These are phyloP conservation scores for Macrophya annulata DNA, from an alignment of 2,888 invertebrate species.

Conservation along the genomic window DNA sequence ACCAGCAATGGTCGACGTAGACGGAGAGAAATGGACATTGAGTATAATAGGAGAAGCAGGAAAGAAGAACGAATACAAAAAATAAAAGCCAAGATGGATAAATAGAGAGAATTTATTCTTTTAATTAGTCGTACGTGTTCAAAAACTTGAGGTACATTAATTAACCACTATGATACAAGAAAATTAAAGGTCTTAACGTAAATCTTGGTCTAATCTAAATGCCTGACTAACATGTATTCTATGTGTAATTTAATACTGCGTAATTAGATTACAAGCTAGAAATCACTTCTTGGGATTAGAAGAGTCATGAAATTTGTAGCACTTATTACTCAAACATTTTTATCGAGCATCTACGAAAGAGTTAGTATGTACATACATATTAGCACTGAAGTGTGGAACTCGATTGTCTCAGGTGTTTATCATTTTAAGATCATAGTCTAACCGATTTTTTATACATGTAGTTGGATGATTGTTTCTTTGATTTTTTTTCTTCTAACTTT, in stretches of 20 bases:
- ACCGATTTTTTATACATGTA: too few relatives aligned
- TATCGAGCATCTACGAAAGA: neutral
- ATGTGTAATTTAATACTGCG: neutral
- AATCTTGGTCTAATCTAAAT: neutral
- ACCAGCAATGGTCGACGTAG: conserved; percentile 80
- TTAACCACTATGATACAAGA: neutral
- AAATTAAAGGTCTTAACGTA: neutral
- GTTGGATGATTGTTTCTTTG: neutral
- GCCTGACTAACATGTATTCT: neutral
- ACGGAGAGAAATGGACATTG: conserved; percentile 78
- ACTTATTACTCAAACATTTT: neutral
- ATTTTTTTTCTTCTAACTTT: neutral
- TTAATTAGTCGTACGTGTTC: neutral
- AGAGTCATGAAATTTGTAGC: too few relatives aligned
- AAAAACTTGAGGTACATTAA: neutral
- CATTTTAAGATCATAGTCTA: neutral
- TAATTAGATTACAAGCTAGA: neutral
- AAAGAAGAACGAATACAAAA: conserved; percentile 31
- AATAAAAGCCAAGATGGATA: neutral
- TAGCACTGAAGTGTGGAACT: neutral
- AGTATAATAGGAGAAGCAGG: conserved; percentile 26
- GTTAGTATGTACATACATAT: neutral
- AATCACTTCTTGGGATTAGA: neutral
- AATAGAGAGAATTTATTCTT: neutral
- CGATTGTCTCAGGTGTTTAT: neutral